Base-by-base conservation (phyloP, 2,113 vertebrate genomes). In the Dolichallabes microphthalmus region DNA sequence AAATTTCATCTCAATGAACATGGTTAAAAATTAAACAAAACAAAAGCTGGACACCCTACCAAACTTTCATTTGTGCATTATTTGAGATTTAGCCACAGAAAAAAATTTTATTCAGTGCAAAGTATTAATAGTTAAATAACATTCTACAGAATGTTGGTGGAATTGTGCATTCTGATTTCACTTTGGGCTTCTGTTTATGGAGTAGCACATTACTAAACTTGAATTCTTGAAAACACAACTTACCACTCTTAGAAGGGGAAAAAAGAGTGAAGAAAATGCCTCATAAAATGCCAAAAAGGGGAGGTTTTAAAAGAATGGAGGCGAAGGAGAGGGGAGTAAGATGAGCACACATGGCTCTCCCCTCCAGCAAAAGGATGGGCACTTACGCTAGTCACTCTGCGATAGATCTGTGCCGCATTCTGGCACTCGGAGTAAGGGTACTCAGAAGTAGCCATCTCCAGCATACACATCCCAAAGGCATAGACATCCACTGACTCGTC, bases 401-500 rank as follows among this genome's bases (percentile, higher is more conserved):
- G 98, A 96, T 99, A 99, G 97, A 99, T 99, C 97, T 99, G 98
- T 83, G 98, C 98, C 89, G 98, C 98, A 88, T 99, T 99, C 93
- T 99, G 98, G 95, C 98, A 99, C 94, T 99, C 98, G 88, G 98
- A 99, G 95, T 99, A 99, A 88, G 98, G 98, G 93, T 99, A 99
- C 91, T 99, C 98, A 91, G 98, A 99, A 32, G 98, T 99, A 93
- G 98, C 98, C 98, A 99, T 99, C 97, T 99, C 98, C 95, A 99
- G 96, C 98, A 99, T 99, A 95, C 98, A 99, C 98, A 99, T 99
- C 92, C 98, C 98, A 97, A 99, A 99, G 96, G 98, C 98, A 97
- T 99, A 99, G 80, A 99, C 98, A 94, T 99, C 98, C 96, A 99
- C 98, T 90, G 98, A 98, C 92, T 99, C 98, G 96, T 99, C 98